Percentiles rank a stretch among this genome's conserved stretches.
Evolutionary conservation across 2,113 vertebrate species (phyloP).

Genomic region (Syngnathus floridae): DNA sequence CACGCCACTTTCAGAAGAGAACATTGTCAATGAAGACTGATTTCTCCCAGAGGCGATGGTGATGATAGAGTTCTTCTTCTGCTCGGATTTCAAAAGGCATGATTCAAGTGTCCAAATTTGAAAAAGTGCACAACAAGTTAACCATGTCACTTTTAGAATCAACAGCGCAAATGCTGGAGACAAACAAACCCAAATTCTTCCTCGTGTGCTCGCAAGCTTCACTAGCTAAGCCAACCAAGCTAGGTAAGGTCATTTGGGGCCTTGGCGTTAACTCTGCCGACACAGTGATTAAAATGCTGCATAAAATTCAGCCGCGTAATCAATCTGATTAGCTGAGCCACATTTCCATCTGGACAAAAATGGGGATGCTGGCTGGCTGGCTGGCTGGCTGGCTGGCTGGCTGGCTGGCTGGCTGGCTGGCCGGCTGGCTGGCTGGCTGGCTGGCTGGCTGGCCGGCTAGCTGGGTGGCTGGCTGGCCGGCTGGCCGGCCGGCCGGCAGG

Average conservation of each 20-base stretch:
- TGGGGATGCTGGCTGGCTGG: slow-evolving; percentile 6
- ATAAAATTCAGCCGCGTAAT: neutral
- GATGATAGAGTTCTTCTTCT: neutral
- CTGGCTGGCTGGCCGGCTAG: too few species aligned
- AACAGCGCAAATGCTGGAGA: neutral
- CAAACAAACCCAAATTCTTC: neutral
- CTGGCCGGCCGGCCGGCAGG: too few species aligned
- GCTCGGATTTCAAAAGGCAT: neutral
- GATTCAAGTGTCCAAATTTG: neutral
- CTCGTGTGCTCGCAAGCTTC: neutral
- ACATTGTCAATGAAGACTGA: neutral
- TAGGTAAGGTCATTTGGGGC: neutral
- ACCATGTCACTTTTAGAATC: neutral
- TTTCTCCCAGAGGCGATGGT: neutral
- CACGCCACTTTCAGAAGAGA: neutral
- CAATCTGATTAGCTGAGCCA: neutral
- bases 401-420: too few species aligned
- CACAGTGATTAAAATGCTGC: neutral
- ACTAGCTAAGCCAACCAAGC: neutral
- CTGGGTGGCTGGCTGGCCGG: too few species aligned
- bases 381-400: neutral
- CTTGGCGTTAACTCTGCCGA: neutral
- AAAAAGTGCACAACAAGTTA: neutral
- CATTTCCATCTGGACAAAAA: neutral
- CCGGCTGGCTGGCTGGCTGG: too few species aligned